A percentile compares a stretch with the other conserved stretches of the same genome.
phyloP scores from a whole-genome alignment of 2,888 invertebrate species.

The Ormyrus nitidulus region DNA sequence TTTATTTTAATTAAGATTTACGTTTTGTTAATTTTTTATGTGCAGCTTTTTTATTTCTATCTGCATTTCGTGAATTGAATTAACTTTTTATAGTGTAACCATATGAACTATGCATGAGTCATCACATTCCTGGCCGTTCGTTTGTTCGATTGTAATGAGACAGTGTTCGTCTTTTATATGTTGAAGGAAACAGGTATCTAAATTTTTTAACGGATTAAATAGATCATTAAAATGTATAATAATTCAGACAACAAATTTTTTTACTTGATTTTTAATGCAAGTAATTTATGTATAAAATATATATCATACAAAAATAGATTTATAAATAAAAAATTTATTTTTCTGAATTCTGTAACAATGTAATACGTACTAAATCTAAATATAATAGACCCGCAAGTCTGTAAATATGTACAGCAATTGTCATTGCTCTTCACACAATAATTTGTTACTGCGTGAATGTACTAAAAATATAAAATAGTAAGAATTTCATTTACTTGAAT shows the following conservation, averaged over 20 bases:
- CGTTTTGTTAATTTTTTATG: conserved; percentile 16
- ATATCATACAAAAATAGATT: conserved; percentile 6
- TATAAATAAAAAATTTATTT: conserved; percentile 17
- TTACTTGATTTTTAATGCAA: neutral
- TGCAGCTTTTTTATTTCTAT: conserved; percentile 15
- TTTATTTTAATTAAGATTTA: conserved; percentile 24
- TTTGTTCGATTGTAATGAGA: neutral
- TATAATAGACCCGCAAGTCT: neutral
- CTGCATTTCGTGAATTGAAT: neutral
- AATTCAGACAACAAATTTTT: conserved; percentile 14
- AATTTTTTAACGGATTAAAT: conserved; percentile 3
- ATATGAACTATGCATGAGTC: neutral
- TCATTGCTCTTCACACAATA: conserved; percentile 20
- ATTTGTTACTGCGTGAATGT: conserved; percentile 45
- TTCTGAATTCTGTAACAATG: conserved; percentile 29
- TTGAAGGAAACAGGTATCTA: neutral
- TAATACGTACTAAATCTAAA: conserved; percentile 14
- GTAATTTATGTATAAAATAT: conserved; percentile 6
- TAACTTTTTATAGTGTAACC: conserved; percentile 21
- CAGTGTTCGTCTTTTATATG: neutral
- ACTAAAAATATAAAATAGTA: conserved; percentile 14
- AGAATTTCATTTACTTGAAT: conserved; percentile 23
- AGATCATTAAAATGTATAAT: neutral
- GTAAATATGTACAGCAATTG: conserved; percentile 59
- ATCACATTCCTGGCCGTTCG: conserved; percentile 33